Evolutionary conservation across 2,113 vertebrate species (phyloP), one percentile per base, ranked within the genome.

Genomic region (Bagarius yarrelli): DNA sequence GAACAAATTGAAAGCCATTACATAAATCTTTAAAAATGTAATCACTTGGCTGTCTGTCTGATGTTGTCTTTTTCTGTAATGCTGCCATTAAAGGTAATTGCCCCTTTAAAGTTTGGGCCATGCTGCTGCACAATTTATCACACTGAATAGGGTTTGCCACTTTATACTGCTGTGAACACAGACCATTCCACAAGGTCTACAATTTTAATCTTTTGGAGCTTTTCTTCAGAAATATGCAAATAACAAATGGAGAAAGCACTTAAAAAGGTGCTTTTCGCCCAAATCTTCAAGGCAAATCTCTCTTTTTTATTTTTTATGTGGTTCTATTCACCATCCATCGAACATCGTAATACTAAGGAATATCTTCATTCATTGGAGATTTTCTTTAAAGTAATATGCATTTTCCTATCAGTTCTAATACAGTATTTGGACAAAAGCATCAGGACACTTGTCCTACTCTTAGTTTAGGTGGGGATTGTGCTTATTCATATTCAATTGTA

Each of bases 141-240:
- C 84, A 70, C 64, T 84, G 84, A 86, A 75, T 8, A 47, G 9
- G 44, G 44, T 47, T 47, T 82, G 83, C 81, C 56, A 81, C 83
- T 88, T 80, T n/a, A 81, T 30, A 83, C 59, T 23, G 23, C 71
- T 76, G 63, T 76, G 66, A 81, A 86, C 72, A 82, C 81, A 86
- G 81, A 86, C 81, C 25, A 84, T 87, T 87, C 82, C 81, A 82
- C 34, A 55, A 52, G 70, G 66, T 83, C 86, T 84, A 79, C 79
- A 79, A 76, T 70, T 85, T 67, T 72, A 52, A 74, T 79, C 64
- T 76, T 74, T 63, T 80, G 76, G 81, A 83, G 44, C 36, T 71
- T 76, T 79, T 53, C 75, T 76, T 79, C 70, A 71, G 67, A 80
- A 77, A 80, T 78, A 72, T 52, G 30, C 64, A 79, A 83, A 85